phyloP scores from a whole-genome alignment of 2,113 vertebrate genomes.

The Glaucomys volans region DNA sequence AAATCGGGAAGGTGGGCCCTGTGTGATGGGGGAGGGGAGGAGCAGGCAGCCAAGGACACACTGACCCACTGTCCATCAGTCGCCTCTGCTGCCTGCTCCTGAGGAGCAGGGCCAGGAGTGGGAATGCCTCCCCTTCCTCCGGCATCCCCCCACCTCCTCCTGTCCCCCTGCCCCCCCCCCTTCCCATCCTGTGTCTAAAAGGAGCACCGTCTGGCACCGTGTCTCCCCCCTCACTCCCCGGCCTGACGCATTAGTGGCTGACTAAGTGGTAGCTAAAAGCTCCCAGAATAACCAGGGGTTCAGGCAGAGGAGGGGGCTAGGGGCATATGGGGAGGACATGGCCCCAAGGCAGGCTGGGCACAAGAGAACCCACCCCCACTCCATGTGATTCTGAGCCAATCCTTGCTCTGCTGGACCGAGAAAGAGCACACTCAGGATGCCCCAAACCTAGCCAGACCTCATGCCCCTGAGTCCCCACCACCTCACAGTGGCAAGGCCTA shows the following conservation, averaged over 20 bases:
- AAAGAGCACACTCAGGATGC: neutral
- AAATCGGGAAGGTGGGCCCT: neutral
- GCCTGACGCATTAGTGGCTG: constrained; percentile 84
- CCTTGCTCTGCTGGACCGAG: neutral
- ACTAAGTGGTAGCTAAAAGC: constrained; percentile 85
- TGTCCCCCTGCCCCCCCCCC: neutral
- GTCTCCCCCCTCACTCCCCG: constrained; percentile 65
- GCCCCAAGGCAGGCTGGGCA: constrained; percentile 1
- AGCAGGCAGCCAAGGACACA: neutral
- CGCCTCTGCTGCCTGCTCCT: neutral
- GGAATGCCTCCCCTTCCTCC: neutral
- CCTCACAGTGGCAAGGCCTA: neutral
- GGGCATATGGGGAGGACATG: neutral
- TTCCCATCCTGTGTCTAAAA: constrained; percentile 77
- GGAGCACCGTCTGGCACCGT: constrained; percentile 81
- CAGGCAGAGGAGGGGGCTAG: constrained; percentile 65
- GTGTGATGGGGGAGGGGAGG: too few relatives aligned
- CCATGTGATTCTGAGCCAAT: neutral
- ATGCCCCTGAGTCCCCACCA: neutral
- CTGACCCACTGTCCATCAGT: neutral
- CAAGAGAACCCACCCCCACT: neutral
- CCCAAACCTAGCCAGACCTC: neutral
- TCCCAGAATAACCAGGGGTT: constrained; percentile 82
- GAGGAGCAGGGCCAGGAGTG: neutral
- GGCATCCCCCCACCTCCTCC: neutral